phyloP scores from a whole-genome alignment of 2,113 vertebrate genomes.

The Protobothrops flavoviridis region DNA sequence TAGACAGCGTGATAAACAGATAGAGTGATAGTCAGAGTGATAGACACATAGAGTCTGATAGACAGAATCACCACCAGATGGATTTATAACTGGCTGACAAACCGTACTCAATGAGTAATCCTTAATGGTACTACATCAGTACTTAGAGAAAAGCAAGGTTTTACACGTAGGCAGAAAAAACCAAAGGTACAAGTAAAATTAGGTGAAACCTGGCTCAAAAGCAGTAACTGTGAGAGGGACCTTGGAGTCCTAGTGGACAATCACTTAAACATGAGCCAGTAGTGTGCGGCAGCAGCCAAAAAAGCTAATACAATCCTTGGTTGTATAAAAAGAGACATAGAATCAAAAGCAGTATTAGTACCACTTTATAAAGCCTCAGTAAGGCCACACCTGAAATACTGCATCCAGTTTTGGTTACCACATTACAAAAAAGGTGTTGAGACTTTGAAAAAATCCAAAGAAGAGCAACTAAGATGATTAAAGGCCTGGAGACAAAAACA shows the following conservation, averaged over 20 bases:
- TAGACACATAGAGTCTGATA: no score
- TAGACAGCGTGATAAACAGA: no score
- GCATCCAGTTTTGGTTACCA: no score
- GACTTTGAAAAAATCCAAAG: neutral
- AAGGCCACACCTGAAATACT: neutral
- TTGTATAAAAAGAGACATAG: neutral
- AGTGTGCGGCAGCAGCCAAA: neutral
- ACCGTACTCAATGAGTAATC: fast-evolving
- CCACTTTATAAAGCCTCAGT: neutral
- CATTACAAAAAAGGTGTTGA: neutral
- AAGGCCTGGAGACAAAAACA: neutral
- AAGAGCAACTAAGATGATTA: neutral
- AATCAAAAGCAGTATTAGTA: neutral
- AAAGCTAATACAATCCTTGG: neutral
- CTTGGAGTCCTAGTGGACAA: neutral
- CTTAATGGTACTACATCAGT: neutral
- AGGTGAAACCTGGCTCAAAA: neutral
- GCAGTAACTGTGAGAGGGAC: neutral
- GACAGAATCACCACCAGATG: neutral
- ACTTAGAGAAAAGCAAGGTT: neutral
- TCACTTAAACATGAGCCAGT: neutral
- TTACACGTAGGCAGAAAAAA: neutral
- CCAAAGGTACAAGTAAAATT: no score
- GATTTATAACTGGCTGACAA: neutral
- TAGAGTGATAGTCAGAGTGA: no score